Conservation (phyloP, 2,888 invertebrate species). For the Cheilosia grossa region DNA sequence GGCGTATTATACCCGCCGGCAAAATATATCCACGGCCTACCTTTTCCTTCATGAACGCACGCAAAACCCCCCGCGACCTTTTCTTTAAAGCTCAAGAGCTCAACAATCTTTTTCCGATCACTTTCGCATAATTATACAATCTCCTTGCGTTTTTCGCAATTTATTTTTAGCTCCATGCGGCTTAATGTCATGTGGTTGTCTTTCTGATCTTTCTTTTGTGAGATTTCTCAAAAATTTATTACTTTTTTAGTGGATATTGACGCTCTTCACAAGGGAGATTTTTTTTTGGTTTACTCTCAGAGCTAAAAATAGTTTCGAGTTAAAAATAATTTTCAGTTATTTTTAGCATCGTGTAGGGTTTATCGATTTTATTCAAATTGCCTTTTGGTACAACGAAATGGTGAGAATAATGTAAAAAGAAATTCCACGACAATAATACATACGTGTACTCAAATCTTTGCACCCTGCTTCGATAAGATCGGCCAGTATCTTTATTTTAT, state of each 20-base stretch:
- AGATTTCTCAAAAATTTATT: constrained; percentile 29
- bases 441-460: constrained; percentile 17
- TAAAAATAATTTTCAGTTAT: not conserved
- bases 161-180: constrained; percentile 57
- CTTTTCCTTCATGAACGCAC: not conserved
- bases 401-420: not conserved
- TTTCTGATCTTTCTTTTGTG: constrained; percentile 5
- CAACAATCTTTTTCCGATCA: constrained; percentile 46
- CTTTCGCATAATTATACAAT: constrained; percentile 68
- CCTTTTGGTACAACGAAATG: too few relatives aligned
- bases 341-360: constrained; percentile 5
- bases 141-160: constrained; percentile 8
- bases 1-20: not conserved
- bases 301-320: constrained; percentile 23
- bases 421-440: not conserved
- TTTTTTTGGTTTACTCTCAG: constrained; percentile 5
- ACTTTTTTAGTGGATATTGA: constrained; percentile 11
- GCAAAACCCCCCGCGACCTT: constrained; percentile 50
- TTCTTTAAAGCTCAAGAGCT: constrained; percentile 24
- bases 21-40: not conserved
- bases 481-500: too few relatives aligned
- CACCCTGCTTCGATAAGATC: constrained; percentile 14
- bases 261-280: not conserved
- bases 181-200: constrained; percentile 17
- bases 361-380: not conserved